A percentile compares a stretch with the other conserved stretches of the same genome.
phyloP scores from a whole-genome alignment of 2,113 vertebrate genomes.

The Semicossyphus pulcher region DNA sequence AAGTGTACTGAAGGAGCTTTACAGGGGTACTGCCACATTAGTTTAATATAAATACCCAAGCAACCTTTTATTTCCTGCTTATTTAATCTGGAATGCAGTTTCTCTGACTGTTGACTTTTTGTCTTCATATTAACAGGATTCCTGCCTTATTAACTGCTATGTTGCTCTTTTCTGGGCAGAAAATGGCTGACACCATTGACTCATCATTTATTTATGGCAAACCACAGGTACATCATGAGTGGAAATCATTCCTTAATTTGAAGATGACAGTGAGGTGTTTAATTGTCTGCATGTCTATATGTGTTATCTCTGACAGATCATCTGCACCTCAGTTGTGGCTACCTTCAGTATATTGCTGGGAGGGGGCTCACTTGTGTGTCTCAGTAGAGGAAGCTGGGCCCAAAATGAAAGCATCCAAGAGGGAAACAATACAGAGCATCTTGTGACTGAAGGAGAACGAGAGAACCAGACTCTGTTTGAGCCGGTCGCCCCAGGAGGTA shows the following conservation, averaged over 20 bases:
- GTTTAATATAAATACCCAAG: too few species aligned
- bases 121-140: slow-evolving; percentile 80
- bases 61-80: too few species aligned
- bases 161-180: slow-evolving; percentile 87
- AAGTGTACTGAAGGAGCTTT: too few species aligned
- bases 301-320: slow-evolving; percentile 83
- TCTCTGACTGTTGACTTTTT: neutral
- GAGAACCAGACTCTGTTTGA: slow-evolving; percentile 52
- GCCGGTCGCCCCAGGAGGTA: slow-evolving; percentile 79
- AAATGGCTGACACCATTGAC: slow-evolving; percentile 82
- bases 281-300: neutral
- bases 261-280: neutral
- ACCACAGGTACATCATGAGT: slow-evolving; percentile 84
- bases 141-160: slow-evolving; percentile 87
- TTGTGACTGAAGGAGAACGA: slow-evolving; percentile 69
- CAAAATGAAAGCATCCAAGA: slow-evolving; percentile 81
- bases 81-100: too few species aligned
- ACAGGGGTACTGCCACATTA: too few species aligned
- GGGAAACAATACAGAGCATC: slow-evolving; percentile 75
- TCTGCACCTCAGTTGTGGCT: slow-evolving; percentile 87
- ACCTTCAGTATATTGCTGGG: slow-evolving; percentile 86
- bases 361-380: slow-evolving; percentile 88
- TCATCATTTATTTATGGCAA: slow-evolving; percentile 94
- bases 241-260: neutral
- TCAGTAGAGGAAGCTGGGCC: slow-evolving; percentile 88